These are phyloP conservation scores for Tetropium fuscum DNA, from an alignment of 2,888 invertebrate species.

Conservation along the genomic window DNA sequence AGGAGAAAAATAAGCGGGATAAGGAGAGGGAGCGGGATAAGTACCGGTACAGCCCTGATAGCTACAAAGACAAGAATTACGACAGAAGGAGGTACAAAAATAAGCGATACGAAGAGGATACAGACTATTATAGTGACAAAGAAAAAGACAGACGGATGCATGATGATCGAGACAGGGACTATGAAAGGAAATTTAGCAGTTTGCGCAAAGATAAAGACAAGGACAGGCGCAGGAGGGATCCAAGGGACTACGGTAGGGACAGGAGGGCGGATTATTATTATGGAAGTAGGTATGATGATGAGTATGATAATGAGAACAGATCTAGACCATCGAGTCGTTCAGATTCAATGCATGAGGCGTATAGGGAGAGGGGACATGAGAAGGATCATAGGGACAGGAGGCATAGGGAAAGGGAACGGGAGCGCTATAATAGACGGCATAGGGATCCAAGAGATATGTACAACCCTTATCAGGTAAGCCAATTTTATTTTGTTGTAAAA, in stretches of 20 bases:
- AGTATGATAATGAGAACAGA: slow-evolving; percentile 57
- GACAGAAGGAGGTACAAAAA: slow-evolving; percentile 58
- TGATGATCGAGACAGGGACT: slow-evolving; percentile 60
- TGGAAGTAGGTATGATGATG: slow-evolving; percentile 57
- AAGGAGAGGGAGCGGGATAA: slow-evolving; percentile 46
- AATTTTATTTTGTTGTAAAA: too few relatives aligned
- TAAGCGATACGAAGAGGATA: slow-evolving; percentile 73
- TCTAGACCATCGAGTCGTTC: slow-evolving; percentile 63
- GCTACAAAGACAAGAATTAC: slow-evolving; percentile 50
- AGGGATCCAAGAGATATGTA: slow-evolving; percentile 60
- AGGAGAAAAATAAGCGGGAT: slow-evolving; percentile 40
- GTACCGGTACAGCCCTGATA: slow-evolving; percentile 39
- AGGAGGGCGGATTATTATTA: slow-evolving; percentile 50
- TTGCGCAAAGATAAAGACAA: slow-evolving; percentile 63
- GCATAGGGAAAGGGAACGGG: slow-evolving; percentile 51
- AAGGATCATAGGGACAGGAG: slow-evolving; percentile 61
- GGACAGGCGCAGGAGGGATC: slow-evolving; percentile 58
- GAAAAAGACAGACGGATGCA: slow-evolving; percentile 68
- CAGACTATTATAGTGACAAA: slow-evolving; percentile 77
- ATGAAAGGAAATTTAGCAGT: slow-evolving; percentile 62
- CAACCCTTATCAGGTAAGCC: slow-evolving; percentile 61
- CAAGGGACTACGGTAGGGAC: slow-evolving; percentile 60
- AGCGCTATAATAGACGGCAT: slow-evolving; percentile 57
- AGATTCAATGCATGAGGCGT: slow-evolving; percentile 64
- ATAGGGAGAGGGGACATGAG: slow-evolving; percentile 57